A percentile compares a stretch with the other conserved stretches of the same genome.
phyloP scores from a whole-genome alignment of 1,140 invertebrate species.

The Nasonia vitripennis region DNA sequence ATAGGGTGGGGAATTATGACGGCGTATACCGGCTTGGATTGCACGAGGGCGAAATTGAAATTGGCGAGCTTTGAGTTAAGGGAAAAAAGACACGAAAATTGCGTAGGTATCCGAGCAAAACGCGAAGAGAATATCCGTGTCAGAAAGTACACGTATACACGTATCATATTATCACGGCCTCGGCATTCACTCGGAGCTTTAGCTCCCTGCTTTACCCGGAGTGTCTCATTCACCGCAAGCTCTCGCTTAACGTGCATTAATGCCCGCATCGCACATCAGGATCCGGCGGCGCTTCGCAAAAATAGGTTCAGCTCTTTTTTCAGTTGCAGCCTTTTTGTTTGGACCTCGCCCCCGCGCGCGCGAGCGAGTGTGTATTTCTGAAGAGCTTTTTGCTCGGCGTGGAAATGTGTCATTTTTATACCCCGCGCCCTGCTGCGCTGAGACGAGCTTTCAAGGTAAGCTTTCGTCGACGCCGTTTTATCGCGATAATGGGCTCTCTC shows the following conservation, averaged over 20 bases:
- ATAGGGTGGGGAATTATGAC: no score
- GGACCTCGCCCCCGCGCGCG: no score
- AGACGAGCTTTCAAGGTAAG: constrained; percentile 16
- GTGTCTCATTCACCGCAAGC: not conserved
- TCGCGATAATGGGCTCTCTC: constrained; percentile 24
- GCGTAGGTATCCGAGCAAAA: no score
- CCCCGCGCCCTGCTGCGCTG: not conserved
- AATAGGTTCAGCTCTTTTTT: constrained; percentile 8
- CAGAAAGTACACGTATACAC: no score
- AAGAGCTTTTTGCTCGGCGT: not conserved
- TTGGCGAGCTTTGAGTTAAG: no score
- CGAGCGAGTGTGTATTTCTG: not conserved
- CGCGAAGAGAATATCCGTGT: no score
- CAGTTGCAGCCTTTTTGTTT: not conserved
- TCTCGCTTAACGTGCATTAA: constrained; percentile 1
- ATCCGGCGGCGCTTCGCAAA: not conserved
- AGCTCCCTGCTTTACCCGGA: not conserved
- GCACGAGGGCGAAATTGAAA: no score
- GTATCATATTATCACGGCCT: not conserved
- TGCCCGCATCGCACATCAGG: not conserved
- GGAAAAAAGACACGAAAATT: no score
- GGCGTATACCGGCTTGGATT: no score
- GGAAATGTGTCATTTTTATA: constrained; percentile 34
- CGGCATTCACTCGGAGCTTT: not conserved
- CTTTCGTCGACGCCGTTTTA: constrained; percentile 6